Evolutionary conservation across 2,888 invertebrate species (phyloP), one percentile per base, ranked within the genome.

Genomic region (Philopedon plagiatum): DNA sequence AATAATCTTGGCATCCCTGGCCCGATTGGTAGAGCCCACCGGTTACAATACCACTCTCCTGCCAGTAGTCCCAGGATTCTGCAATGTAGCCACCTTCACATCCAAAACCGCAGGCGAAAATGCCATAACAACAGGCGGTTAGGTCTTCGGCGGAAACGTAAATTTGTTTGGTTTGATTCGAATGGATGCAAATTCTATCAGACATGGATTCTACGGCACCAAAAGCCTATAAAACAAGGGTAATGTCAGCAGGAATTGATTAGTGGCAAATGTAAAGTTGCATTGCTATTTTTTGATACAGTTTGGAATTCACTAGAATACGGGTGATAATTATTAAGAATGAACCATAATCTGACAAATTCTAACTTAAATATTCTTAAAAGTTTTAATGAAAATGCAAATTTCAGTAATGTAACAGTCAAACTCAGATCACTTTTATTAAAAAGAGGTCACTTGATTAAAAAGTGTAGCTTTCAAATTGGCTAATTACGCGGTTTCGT

Each of bases 151-250:
- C 91, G 1, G 95, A 94, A 78, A 94, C 90, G 79, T 92, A 92
- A 80, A 92, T 90, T 83, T 93, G 88, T 19, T 87, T 82, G 19
- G 88, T 88, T 41, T 90, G 94, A 54, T 91, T 89, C 0, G 93
- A 92, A 80, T 91, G 91, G 77, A 94, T 94, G 85, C 96, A 96
- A 37, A 91, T 89, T 60, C 96, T 88, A 85, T 96, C 96, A 4
- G 94, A 92, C 92, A 95, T 95, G 2, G 94, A 93, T 84, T 94
- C 94, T 0, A 93, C 94, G 11, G 95, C 94, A 44, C 93, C 95
- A 83, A 95, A 5, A 80, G 95, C 95, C 90, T 89, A 76, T n/a
- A 41, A 5, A 39, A 5, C 15, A 18, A 15, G 2, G 15, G 5
- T 37, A 23, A 13, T 29, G 26, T 32, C 32, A 3, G 75, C 46